A percentile compares a stretch with the other conserved stretches of the same genome.
phyloP scores from a whole-genome alignment of 1,140 invertebrate genomes.

The Mylabris phalerata region DNA sequence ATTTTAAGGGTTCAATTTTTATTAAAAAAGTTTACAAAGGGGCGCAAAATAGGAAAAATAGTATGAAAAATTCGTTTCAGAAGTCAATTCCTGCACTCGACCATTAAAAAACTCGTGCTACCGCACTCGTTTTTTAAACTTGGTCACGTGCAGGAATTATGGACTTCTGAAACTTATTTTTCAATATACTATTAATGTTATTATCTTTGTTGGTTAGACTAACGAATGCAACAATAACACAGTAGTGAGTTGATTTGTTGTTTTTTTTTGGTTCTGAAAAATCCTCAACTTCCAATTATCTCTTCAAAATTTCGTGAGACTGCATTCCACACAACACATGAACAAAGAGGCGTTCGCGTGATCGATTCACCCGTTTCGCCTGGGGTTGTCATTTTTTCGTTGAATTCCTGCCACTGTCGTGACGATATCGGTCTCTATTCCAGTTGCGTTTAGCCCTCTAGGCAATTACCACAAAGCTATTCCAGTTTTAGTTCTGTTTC shows the following conservation, averaged over 20 bases:
- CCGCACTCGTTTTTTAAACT: no score
- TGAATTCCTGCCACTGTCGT: conserved; percentile 19
- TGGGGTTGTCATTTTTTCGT: conserved; percentile 25
- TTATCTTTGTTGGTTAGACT: no score
- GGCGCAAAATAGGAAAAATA: no score
- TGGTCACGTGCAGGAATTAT: no score
- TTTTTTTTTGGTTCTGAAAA: background rate
- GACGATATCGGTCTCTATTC: conserved; percentile 3
- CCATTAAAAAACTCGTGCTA: no score
- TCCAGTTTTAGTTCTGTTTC: background rate
- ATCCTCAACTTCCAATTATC: conserved; percentile 17
- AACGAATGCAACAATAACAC: conserved; percentile 5
- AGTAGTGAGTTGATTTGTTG: conserved; percentile 3
- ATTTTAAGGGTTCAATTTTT: no score
- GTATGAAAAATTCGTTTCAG: no score
- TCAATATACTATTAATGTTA: no score
- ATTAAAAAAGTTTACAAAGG: no score
- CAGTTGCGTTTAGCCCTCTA: background rate
- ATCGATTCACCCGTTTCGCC: conserved; percentile 25
- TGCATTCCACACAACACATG: conserved; percentile 24
- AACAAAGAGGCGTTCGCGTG: conserved; percentile 19
- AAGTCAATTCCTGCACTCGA: no score
- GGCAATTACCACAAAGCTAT: background rate
- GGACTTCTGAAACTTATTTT: no score
- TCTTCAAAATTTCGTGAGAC: conserved; percentile 18